Conservation (phyloP, 2,888 invertebrate genomes). For the Thecocarcelia acutangulata region DNA sequence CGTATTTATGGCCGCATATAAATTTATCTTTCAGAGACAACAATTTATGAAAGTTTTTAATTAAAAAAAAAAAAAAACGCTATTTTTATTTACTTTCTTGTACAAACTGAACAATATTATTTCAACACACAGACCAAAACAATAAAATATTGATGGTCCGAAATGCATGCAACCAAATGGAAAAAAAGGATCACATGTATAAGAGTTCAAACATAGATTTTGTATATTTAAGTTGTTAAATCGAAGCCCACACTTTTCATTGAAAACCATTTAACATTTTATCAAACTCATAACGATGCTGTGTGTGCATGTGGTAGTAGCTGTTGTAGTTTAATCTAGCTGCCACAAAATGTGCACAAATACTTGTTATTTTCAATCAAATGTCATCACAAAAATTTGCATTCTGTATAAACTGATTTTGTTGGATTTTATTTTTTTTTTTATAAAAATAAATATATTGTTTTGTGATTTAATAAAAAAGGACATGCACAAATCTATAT, state of each 20-base stretch:
- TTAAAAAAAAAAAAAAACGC: constrained; percentile 57
- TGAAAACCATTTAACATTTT: constrained; percentile 16
- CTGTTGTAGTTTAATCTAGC: constrained; percentile 2
- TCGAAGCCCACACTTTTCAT: not conserved
- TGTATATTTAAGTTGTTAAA: constrained; percentile 26
- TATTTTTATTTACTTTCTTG: constrained; percentile 14
- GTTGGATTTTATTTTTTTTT: constrained; percentile 11
- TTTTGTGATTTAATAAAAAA: not conserved
- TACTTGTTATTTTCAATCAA: constrained; percentile 55
- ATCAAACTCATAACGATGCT: constrained; percentile 1
- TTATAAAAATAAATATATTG: not conserved
- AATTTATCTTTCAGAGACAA: constrained; percentile 35
- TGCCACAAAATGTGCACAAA: constrained; percentile 43
- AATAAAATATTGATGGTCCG: constrained; percentile 41
- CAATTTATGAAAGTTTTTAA: constrained; percentile 62
- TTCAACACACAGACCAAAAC: constrained; percentile 43
- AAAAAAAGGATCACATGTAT: not conserved
- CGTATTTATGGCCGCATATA: not conserved
- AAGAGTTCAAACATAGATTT: constrained; percentile 24
- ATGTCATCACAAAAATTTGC: constrained; percentile 40
- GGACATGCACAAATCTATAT: too few species aligned
- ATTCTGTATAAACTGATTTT: constrained; percentile 41
- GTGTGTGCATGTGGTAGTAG: not conserved
- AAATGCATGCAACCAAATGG: not conserved
- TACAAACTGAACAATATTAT: constrained; percentile 36